Percentiles rank a stretch among this genome's conserved stretches.
These are phyloP conservation scores for Neogobius melanostomus DNA, from an alignment of 2,113 vertebrate genomes.

Conservation along the genomic window DNA sequence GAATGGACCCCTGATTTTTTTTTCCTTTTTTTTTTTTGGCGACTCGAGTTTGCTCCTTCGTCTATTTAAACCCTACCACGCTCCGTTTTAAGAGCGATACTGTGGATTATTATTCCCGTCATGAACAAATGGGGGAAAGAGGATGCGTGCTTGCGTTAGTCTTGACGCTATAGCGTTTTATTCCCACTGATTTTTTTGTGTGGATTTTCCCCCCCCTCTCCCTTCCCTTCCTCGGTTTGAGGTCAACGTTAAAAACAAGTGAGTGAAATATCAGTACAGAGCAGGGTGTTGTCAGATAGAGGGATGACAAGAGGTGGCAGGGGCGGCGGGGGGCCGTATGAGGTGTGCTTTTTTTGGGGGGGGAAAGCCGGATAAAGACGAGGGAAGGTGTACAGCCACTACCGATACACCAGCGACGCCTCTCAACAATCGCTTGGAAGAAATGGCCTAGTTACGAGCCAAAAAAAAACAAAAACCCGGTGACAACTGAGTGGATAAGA, in stretches of 20 bases:
- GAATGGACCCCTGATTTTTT: conserved; percentile 58
- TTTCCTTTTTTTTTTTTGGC: conserved; percentile 10
- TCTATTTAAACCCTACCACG: conserved; percentile 28
- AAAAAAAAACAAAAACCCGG: conserved; percentile 3
- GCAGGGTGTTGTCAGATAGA: conserved; percentile 68
- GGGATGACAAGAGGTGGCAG: conserved; percentile 60
- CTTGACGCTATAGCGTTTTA: conserved; percentile 64
- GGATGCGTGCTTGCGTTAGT: conserved; percentile 60
- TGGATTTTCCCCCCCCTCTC: background rate
- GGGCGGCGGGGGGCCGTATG: conserved; percentile 61
- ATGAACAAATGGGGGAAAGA: conserved; percentile 53
- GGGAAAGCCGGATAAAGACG: conserved; percentile 71
- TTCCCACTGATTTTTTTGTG: conserved; percentile 34
- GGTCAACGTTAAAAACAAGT: conserved; percentile 32
- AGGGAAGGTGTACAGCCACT: conserved; percentile 71
- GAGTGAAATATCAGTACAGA: conserved; percentile 62
- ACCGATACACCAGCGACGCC: conserved; percentile 66
- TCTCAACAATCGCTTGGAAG: conserved; percentile 64
- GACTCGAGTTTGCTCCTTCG: conserved; percentile 43
- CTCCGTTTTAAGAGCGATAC: conserved; percentile 21
- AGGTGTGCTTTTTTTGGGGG: conserved; percentile 72
- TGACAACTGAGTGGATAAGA: conserved; percentile 49
- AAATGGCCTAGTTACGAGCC: conserved; percentile 66
- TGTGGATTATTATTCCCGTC: conserved; percentile 57
- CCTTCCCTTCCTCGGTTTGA: conserved; percentile 12